These are phyloP conservation scores for Drosophila arizonae DNA, from an alignment of 1,140 invertebrate species.

Conservation along the genomic window DNA sequence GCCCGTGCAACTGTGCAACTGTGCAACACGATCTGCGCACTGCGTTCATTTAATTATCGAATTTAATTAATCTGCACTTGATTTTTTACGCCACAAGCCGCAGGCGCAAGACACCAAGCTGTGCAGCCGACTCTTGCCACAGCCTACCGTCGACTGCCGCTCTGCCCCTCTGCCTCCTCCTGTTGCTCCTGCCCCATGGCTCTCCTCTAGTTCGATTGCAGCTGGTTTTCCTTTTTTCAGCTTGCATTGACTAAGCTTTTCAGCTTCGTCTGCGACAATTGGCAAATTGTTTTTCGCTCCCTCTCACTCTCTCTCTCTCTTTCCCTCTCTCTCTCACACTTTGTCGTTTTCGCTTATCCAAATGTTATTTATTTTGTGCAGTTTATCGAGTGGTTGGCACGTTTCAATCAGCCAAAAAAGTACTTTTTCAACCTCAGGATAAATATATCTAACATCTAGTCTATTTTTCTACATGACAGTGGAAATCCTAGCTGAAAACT, in stretches of 20 bases:
- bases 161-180: slow-evolving; percentile 9
- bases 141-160: neutral
- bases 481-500: neutral
- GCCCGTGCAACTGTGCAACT: slow-evolving; percentile 30
- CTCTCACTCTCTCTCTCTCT: no score
- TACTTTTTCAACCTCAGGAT: neutral
- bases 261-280: slow-evolving; percentile 50
- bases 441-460: neutral
- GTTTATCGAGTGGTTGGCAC: slow-evolving; percentile 25
- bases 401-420: slow-evolving; percentile 17
- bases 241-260: slow-evolving; percentile 10
- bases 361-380: slow-evolving; percentile 41
- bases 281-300: slow-evolving; percentile 64
- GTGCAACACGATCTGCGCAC: slow-evolving; percentile 39
- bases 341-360: slow-evolving; percentile 5
- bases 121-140: slow-evolving; percentile 8
- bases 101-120: slow-evolving; percentile 34
- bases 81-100: slow-evolving; percentile 70
- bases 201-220: slow-evolving; percentile 8
- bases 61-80: slow-evolving; percentile 81
- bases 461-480: neutral
- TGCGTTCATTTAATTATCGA: slow-evolving; percentile 80
- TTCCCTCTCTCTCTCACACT: slow-evolving; percentile 4
- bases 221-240: slow-evolving; percentile 58
- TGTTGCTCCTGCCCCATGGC: neutral